Evolutionary conservation across 2,113 vertebrate genomes (phyloP).

Genomic region (Chroicocephalus ridibundus): DNA sequence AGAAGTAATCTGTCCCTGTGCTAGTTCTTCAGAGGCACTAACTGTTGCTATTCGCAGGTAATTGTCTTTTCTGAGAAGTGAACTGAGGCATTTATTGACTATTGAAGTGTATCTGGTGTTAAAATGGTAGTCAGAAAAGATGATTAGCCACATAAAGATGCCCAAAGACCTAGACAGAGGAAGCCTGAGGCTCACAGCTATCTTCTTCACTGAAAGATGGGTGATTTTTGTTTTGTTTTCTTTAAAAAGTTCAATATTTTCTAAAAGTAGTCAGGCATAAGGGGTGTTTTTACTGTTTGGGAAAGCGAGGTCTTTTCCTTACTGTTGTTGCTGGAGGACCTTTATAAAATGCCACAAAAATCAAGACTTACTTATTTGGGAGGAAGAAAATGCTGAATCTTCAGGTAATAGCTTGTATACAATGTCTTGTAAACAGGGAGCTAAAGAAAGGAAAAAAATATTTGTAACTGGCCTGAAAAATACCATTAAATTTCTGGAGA

Average conservation of each 20-base stretch:
- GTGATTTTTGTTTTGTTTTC: neutral
- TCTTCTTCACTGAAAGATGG: neutral
- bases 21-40: constrained; percentile 89
- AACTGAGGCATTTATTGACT: neutral
- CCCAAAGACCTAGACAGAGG: neutral
- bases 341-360: neutral
- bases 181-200: neutral
- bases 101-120: neutral
- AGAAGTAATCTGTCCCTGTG: constrained; percentile 95
- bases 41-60: constrained; percentile 96
- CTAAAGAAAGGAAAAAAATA: neutral
- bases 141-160: neutral
- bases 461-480: neutral
- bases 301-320: neutral
- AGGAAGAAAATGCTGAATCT: neutral
- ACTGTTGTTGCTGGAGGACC: neutral
- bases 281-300: neutral
- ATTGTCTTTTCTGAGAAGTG: neutral
- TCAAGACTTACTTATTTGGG: neutral
- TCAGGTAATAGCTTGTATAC: neutral
- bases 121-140: neutral
- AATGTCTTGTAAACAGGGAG: neutral
- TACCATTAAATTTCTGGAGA: neutral
- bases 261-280: neutral
- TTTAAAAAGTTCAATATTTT: neutral